A percentile compares a stretch with the other conserved stretches of the same genome.
Evolutionary conservation across 2,888 invertebrate species (phyloP).

Genomic region (Volucella zonaria): DNA sequence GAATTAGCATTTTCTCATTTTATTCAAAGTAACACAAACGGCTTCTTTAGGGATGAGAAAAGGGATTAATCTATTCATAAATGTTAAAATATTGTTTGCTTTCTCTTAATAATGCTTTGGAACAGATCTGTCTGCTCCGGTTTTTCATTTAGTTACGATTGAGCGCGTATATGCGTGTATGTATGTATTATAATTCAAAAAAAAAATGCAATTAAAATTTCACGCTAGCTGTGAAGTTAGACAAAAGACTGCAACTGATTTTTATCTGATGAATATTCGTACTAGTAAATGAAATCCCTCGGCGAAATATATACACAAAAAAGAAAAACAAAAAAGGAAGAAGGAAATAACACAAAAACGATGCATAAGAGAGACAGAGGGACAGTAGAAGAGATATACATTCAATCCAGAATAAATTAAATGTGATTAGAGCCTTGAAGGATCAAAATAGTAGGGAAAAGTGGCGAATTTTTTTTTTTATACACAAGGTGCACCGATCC

Average conservation of each 20-base stretch:
- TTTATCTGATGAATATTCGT: constrained; percentile 28
- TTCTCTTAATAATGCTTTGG: constrained; percentile 33
- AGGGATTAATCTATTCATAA: constrained; percentile 41
- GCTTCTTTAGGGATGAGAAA: constrained; percentile 29
- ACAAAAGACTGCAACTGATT: constrained; percentile 13
- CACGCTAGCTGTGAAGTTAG: constrained; percentile 34
- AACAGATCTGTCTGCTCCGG: constrained; percentile 22
- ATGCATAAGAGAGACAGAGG: constrained; percentile 30
- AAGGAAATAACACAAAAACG: not conserved
- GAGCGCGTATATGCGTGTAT: constrained; percentile 29
- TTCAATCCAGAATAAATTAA: constrained; percentile 10
- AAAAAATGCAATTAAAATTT: constrained; percentile 36
- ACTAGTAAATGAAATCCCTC: constrained; percentile 18
- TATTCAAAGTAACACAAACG: constrained; percentile 51
- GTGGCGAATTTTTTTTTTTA: constrained; percentile 40
- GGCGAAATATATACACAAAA: constrained; percentile 55
- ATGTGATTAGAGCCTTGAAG: constrained; percentile 14
- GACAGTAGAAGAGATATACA: constrained; percentile 6
- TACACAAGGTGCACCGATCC: no score
- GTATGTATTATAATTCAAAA: constrained; percentile 5
- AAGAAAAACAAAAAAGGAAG: no score
- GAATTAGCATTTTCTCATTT: constrained; percentile 44
- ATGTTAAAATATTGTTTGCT: constrained; percentile 55
- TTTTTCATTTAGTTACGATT: constrained; percentile 20
- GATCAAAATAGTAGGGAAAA: constrained; percentile 23